Conservation (phyloP, 1,140 invertebrate species). For the Gerris buenoi region DNA sequence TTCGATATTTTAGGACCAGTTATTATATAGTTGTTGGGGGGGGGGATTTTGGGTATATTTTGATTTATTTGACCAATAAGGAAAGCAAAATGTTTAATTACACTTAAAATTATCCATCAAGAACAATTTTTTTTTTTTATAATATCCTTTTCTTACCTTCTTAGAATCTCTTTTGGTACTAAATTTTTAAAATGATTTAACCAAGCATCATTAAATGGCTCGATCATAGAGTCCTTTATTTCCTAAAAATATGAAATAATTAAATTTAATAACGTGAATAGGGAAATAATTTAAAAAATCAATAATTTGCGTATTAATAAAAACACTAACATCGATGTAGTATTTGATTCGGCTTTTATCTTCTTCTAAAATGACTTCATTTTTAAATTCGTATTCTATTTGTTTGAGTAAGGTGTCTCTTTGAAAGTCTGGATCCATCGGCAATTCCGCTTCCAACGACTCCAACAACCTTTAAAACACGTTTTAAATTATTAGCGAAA, state of each 20-base stretch:
- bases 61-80: slow-evolving; percentile 11
- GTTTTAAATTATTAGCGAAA: neutral
- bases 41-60: no score
- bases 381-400: slow-evolving; percentile 24
- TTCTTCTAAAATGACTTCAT: slow-evolving; percentile 23
- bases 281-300: slow-evolving; percentile 3
- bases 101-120: slow-evolving; percentile 5
- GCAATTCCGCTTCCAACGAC: slow-evolving; percentile 30
- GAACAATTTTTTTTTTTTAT: slow-evolving; percentile 23
- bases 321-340: slow-evolving; percentile 10
- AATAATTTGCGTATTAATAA: neutral
- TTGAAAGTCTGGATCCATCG: slow-evolving; percentile 37
- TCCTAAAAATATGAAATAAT: slow-evolving; percentile 23
- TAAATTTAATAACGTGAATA: slow-evolving; percentile 1
- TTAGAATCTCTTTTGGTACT: neutral
- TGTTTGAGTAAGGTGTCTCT: slow-evolving; percentile 26
- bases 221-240: slow-evolving; percentile 29
- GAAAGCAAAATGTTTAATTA: slow-evolving; percentile 2
- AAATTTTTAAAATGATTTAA: slow-evolving; percentile 27
- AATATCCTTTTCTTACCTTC: slow-evolving; percentile 16
- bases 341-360: slow-evolving; percentile 33
- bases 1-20: no score
- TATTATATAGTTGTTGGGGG: no score
- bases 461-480: slow-evolving; percentile 8
- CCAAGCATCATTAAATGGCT: slow-evolving; percentile 30